These are phyloP conservation scores for Turnix velox DNA, from an alignment of 2,113 vertebrate genomes.

Conservation along the genomic window DNA sequence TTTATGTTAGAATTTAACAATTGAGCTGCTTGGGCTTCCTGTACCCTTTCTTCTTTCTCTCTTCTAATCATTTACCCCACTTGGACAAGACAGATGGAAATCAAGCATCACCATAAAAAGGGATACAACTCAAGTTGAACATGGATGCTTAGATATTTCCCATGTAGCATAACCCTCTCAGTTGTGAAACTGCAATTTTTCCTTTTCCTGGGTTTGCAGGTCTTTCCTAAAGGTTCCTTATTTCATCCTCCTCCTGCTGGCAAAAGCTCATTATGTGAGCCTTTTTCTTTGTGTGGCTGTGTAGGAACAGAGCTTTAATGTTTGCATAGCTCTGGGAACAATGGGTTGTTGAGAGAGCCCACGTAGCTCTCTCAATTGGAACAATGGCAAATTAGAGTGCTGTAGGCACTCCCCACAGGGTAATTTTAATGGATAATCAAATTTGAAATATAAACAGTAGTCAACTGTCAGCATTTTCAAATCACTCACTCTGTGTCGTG, in stretches of 20 bases:
- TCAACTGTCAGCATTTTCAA: not conserved
- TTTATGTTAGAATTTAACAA: not conserved
- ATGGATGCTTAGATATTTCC: not conserved
- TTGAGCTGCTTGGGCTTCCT: no score
- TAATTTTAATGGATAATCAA: not conserved
- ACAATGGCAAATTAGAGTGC: not conserved
- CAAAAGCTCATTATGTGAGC: not conserved
- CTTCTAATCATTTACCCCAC: not conserved
- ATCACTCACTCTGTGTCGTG: not conserved
- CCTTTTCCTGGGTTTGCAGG: not conserved
- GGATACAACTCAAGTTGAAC: not conserved
- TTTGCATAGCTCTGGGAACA: not conserved
- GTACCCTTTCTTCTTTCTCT: not conserved
- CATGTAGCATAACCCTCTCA: not conserved
- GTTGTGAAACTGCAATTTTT: not conserved
- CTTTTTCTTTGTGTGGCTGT: not conserved
- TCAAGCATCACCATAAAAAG: not conserved
- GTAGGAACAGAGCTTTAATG: not conserved
- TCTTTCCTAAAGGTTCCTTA: not conserved
- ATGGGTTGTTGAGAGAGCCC: not conserved
- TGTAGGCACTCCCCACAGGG: not conserved
- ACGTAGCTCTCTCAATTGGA: not conserved
- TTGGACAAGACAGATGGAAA: not conserved
- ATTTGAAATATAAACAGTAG: not conserved
- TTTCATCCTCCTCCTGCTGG: not conserved